Base-by-base conservation (phyloP, 2,888 invertebrate species). In the Cabera pusaria region DNA sequence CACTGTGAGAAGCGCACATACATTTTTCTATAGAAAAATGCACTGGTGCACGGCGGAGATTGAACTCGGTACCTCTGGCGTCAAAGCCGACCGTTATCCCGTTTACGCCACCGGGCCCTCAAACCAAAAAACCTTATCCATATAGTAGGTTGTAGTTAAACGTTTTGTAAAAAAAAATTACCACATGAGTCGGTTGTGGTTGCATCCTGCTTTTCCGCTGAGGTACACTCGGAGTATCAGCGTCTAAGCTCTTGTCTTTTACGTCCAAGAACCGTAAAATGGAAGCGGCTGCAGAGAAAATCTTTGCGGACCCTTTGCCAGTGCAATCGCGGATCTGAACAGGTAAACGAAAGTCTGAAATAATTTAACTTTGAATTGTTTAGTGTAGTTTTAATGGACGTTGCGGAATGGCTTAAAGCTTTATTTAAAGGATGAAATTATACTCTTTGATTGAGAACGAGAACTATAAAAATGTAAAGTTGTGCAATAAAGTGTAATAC, bases 291-390 rank as follows among this genome's bases (percentile, higher is more conserved):
- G 62, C 49, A 24, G 68, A 62, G 10, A 87, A 47, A 4, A 82
- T 66, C 47, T 73, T 77, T 1, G 52, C 54, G 1, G 85, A 81
- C 32, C 72, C 70, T 25, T 64, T 52, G 1, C 77, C 79, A 3
- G 70, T 59, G 51, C 87, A 86, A 52, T 84, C 85, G 33, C 75
- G 65, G 11, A 86, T 64, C 87, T 87, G 51, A 39, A 48, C 7
- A 44, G 10, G 19, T 11, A 43, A 12, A 27, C 22, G 7, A 12
- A 27, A 16, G 8, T 31, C 6, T 9, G 14, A n/a, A 6, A 10
- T 20, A 35, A 27, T 35, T 20, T 27, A 21, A 27, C 27, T 35
- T 35, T 22, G 22, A 22, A 10, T 34, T 19, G 6, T 7, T 20
- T 5, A 24, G 14, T 28, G 14, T 11, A 7, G 10, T 33, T 39